Base-by-base conservation (phyloP, 2,888 invertebrate species). In the Mallateleia sp. region DNA sequence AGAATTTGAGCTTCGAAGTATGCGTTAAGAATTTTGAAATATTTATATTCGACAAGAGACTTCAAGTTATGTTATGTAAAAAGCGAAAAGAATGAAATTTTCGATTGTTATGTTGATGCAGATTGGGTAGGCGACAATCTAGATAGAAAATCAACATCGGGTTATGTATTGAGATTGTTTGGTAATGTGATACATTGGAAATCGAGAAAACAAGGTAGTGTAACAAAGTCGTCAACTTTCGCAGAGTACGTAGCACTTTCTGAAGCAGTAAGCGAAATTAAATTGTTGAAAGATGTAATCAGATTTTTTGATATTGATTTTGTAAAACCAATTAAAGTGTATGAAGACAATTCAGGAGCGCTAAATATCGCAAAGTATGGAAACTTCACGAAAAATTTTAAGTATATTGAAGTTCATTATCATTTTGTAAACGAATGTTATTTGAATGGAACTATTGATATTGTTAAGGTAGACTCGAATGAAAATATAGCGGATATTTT, bases 361-460 rank as follows among this genome's bases (percentile, higher is more conserved):
- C 25, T 54, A 54, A 54, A 54, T 54, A 54, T 54, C 15, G 54
- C 54, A 0, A 87, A 87, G 32, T 86, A 50, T 54, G 85, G 87
- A 34, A 89, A 87, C 20, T 87, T 84, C 54, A 77, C 83, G 1
- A 84, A 87, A 32, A 87, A 80, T 50, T 87, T 80, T 0, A 89
- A 87, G 18, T 56, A 85, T 34, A 87, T 87, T 6, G 85, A 86
- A 75, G 66, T 82, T 4, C 75, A 86, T 11, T 89, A 79, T 47
- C 87, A 88, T 28, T 89, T 56, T 62, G 34, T 88, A 3, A 67
- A 90, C 18, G 82, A 89, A 50, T 22, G 69, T 67, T 85, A 84
- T 64, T 34, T 81, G 32, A 58, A 82, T 52, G 78, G 75, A 7
- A 74, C 62, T 11, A 88, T 85, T 11, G 60, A 89, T 62, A 52